Evolutionary conservation across 2,113 vertebrate species (phyloP), one percentile per base, ranked within the genome.

Genomic region (Cebidichthys violaceus): DNA sequence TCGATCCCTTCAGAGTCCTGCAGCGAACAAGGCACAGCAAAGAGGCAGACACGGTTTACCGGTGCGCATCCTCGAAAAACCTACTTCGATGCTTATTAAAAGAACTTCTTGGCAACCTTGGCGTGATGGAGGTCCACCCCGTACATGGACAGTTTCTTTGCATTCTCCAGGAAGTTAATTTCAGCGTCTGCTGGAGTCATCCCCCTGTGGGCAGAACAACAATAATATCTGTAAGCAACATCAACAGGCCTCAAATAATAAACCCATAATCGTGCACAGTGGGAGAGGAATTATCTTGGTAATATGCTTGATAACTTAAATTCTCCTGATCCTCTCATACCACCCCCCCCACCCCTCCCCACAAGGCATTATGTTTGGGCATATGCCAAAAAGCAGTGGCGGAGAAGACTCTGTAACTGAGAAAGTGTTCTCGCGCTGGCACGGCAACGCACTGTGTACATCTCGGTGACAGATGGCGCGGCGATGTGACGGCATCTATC

Each of bases 91-190:
- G 27, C 31, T 45, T 17, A 31, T 64, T 18, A 24, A 79, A 69
- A 31, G 7, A 0, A 52, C 5, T 2, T 3, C n/a, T 33, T 18
- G 45, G 4, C 60, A 95, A 99, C 98, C 98, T 99, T 99, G 75
- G 98, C 98, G 0, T 99, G 98, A 89, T 99, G 98, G 64, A 99
- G 96, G 92, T 99, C 98, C 24, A 99, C 98, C 27, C 98, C 98
- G 0, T 99, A 99, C 98, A 99, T 99, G 79, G 98, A 99, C 54
- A 99, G 95, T 91, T 99, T 99, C 96, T 99, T 99, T 22, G 98
- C 98, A 0, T 99, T 99, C 93, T 99, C 98, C 82, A 99, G 94
- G 87, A 99, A 99, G 90, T 99, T 98, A 77, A 99, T 97, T 94
- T 99, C 98, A 0, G 98, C 98, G 90, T 99, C 98, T 60, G 98